phyloP scores from a whole-genome alignment of 2,888 invertebrate species.

The Azorinus chamasolen region DNA sequence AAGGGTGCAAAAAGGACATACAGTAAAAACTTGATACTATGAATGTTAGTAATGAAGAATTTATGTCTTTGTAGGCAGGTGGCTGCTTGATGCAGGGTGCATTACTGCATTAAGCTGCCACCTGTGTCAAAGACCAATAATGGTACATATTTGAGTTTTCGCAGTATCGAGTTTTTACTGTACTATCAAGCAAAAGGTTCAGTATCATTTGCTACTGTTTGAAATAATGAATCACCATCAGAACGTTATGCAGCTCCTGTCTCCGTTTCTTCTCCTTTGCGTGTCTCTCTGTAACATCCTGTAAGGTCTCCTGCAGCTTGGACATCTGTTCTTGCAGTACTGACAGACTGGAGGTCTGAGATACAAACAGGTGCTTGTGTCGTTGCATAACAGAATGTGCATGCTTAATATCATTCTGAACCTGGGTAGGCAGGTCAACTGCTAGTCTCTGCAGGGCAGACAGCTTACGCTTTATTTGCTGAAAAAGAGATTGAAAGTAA shows the following conservation, averaged over 20 bases:
- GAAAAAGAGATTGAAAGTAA: conserved; percentile 14
- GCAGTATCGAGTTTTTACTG: too few species aligned
- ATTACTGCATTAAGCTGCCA: too few species aligned
- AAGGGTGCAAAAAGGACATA: too few species aligned
- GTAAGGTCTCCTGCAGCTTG: conserved; percentile 70
- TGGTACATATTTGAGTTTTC: too few species aligned
- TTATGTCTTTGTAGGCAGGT: too few species aligned
- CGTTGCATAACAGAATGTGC: conserved; percentile 74
- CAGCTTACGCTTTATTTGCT: conserved; percentile 68
- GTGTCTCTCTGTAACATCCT: conserved; percentile 78
- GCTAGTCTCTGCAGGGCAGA: conserved; percentile 69
- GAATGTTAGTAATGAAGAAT: too few species aligned
- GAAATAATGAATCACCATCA: conserved; percentile 73
- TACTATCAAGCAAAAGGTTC: too few species aligned
- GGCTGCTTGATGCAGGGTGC: too few species aligned
- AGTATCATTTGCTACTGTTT: too few species aligned
- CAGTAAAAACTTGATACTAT: too few species aligned
- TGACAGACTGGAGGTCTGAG: conserved; percentile 76
- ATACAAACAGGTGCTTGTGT: conserved; percentile 71
- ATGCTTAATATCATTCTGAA: conserved; percentile 70
- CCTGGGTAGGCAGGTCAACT: conserved; percentile 71
- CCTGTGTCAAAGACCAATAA: too few species aligned
- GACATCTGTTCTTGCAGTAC: conserved; percentile 75
- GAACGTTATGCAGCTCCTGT: conserved; percentile 80
- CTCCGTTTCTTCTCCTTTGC: conserved; percentile 79